These are phyloP conservation scores for Gymnogyps californianus DNA, from an alignment of 2,113 vertebrate species.

Conservation along the genomic window DNA sequence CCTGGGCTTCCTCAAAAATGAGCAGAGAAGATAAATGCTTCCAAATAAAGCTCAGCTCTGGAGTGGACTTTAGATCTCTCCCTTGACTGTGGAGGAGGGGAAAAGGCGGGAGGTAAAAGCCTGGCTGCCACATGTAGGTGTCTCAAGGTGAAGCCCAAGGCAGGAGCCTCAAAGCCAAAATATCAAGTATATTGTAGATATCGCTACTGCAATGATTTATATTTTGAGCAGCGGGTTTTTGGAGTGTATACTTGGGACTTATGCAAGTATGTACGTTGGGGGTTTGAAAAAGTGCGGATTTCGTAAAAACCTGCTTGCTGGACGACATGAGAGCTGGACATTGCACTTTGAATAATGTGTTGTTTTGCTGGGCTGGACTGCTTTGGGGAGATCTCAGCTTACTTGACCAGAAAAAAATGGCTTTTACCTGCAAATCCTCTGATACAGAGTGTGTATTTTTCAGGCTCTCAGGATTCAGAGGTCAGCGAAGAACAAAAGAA, in stretches of 20 bases:
- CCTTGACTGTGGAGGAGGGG: neutral
- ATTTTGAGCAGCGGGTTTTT: neutral
- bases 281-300: neutral
- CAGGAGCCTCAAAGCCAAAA: neutral
- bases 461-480: constrained; percentile 93
- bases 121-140: neutral
- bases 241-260: neutral
- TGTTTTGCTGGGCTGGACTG: neutral
- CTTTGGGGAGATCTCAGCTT: neutral
- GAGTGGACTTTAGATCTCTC: neutral
- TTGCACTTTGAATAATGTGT: neutral
- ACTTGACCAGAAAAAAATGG: neutral
- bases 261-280: neutral
- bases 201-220: neutral
- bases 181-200: neutral
- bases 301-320: neutral
- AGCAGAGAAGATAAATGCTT: neutral
- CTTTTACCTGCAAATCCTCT: neutral
- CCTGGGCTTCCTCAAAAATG: neutral
- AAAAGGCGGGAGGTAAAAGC: neutral
- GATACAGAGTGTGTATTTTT: neutral
- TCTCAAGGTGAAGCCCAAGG: neutral
- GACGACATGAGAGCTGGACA: neutral
- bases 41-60: neutral
- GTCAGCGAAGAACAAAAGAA: constrained; percentile 90